These are phyloP conservation scores for Megamerina dolium DNA, from an alignment of 2,888 invertebrate species.

Conservation along the genomic window DNA sequence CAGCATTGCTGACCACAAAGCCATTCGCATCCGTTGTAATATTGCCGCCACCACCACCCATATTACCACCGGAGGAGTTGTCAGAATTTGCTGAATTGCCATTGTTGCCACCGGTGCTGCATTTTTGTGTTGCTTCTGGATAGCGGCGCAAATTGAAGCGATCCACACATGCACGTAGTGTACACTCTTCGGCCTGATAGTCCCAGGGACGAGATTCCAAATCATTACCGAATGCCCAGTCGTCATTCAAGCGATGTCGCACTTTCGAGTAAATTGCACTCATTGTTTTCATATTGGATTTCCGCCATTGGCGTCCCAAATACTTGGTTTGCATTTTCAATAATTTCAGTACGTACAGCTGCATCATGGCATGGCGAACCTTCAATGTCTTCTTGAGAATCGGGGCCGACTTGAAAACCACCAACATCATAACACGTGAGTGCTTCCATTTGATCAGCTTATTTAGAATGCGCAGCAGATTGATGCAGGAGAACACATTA, in stretches of 20 bases:
- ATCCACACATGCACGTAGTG: constrained; percentile 88
- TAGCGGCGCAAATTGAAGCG: constrained; percentile 93
- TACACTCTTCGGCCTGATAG: constrained; percentile 95
- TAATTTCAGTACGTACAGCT: constrained; percentile 93
- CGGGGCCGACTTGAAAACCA: constrained; percentile 98
- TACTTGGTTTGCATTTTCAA: constrained; percentile 99
- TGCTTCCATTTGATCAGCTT: constrained; percentile 99
- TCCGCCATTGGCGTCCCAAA: constrained; percentile 97
- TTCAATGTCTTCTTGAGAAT: constrained; percentile 94
- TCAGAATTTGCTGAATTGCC: constrained; percentile 41
- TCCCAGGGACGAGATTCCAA: constrained; percentile 97
- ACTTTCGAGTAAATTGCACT: constrained; percentile 98
- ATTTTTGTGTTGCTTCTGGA: constrained; percentile 52
- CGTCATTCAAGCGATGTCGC: constrained; percentile 92
- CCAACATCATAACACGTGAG: constrained; percentile 98
- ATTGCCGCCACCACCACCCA: constrained; percentile 30
- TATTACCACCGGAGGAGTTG: constrained; percentile 34
- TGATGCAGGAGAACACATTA: constrained; percentile 97
- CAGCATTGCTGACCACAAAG: constrained; percentile 18
- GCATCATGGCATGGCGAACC: constrained; percentile 94
- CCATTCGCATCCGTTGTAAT: constrained; percentile 19
- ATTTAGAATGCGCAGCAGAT: constrained; percentile 90
- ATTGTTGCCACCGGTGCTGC: constrained; percentile 38
- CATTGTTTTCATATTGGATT: constrained; percentile 99
- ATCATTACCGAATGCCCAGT: constrained; percentile 99